Conservation (phyloP, 2,113 vertebrate species). For the Puma concolor region DNA sequence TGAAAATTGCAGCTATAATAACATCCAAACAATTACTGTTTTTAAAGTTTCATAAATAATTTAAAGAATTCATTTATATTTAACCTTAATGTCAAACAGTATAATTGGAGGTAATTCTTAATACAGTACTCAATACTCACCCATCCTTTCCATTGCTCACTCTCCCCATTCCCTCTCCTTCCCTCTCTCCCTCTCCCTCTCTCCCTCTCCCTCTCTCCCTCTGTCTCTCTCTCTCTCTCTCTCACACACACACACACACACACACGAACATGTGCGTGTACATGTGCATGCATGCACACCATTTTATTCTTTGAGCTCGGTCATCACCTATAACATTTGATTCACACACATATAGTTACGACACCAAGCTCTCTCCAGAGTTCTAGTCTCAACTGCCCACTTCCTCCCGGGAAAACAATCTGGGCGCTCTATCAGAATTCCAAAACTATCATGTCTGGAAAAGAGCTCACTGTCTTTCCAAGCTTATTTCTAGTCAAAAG, state of each 20-base stretch:
- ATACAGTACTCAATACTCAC: neutral
- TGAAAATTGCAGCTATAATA: neutral
- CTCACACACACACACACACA: neutral
- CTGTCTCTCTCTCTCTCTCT: neutral
- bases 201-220: too few species aligned
- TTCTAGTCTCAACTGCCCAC: neutral
- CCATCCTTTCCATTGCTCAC: neutral
- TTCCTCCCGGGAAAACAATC: neutral
- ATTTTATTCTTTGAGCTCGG: neutral
- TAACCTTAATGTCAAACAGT: neutral
- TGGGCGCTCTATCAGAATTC: neutral
- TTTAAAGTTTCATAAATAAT: conserved; percentile 12
- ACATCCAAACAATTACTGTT: neutral
- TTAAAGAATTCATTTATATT: conserved; percentile 6
- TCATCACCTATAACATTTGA: neutral
- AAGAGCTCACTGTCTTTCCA: neutral
- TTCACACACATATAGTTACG: neutral
- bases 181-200: neutral
- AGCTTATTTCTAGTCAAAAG: neutral
- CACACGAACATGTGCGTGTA: neutral
- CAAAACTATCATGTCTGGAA: neutral
- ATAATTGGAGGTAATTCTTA: neutral
- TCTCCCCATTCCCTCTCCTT: neutral
- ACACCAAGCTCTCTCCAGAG: neutral
- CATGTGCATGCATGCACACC: neutral